Evolutionary conservation across 92 coral and sea anemone species (phyloP).

Genomic region (Epizoanthus stellaris): DNA sequence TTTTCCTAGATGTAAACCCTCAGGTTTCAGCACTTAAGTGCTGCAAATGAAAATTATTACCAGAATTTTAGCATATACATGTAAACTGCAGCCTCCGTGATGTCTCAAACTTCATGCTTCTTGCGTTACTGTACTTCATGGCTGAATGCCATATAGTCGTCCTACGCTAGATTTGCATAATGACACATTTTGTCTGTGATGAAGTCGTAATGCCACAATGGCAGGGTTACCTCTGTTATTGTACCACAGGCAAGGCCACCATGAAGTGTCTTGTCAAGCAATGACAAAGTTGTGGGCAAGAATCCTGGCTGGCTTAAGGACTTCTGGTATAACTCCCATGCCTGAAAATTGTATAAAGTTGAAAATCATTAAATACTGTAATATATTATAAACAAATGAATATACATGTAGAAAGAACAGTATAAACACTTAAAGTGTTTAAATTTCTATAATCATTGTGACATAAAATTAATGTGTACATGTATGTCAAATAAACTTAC

Average conservation of each 20-base stretch:
- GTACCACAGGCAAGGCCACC: slow-evolving; percentile 93
- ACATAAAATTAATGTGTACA: background rate
- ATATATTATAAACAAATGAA: background rate
- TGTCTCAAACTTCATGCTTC: too few species aligned
- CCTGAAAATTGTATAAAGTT: slow-evolving; percentile 42
- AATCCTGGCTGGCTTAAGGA: slow-evolving; percentile 67
- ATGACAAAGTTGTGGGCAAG: slow-evolving; percentile 75
- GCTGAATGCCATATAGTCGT: too few species aligned
- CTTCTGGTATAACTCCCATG: slow-evolving; percentile 62
- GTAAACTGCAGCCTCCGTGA: too few species aligned
- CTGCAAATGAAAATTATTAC: too few species aligned
- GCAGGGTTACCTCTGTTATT: slow-evolving; percentile 75
- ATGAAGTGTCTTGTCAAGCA: slow-evolving; percentile 78
- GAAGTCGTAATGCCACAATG: too few species aligned
- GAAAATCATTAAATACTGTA: background rate
- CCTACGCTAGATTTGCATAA: too few species aligned
- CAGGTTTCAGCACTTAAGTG: too few species aligned
- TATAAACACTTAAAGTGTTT: background rate
- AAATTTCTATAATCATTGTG: too few species aligned
- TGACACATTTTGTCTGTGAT: too few species aligned
- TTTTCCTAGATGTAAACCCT: too few species aligned
- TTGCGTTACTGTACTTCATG: too few species aligned
- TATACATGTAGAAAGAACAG: background rate
- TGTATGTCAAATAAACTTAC: slow-evolving; percentile 51
- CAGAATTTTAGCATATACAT: too few species aligned